Evolutionary conservation across 2,113 vertebrate species (phyloP).

Genomic region (Plectropomus leopardus): DNA sequence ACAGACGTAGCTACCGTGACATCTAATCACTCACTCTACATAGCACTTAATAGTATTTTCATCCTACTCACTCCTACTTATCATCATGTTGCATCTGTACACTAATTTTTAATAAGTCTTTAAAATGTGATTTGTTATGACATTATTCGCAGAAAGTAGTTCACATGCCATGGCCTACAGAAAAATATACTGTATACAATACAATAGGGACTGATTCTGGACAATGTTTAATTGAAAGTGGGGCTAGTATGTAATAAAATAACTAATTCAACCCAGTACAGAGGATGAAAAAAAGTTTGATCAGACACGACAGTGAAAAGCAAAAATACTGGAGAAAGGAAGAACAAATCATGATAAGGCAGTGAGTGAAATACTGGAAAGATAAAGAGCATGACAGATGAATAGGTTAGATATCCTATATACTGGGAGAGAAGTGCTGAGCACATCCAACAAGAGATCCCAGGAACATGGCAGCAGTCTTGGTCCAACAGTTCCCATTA

Average conservation of each 20-base stretch:
- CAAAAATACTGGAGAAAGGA: neutral
- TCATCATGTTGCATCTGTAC: neutral
- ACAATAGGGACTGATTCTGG: neutral
- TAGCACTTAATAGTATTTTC: no score
- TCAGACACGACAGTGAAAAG: constrained; percentile 19
- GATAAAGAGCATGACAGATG: constrained; percentile 52
- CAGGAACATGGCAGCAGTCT: constrained; percentile 54
- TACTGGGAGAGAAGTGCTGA: constrained; percentile 22
- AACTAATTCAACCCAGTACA: neutral
- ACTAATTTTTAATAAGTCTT: neutral
- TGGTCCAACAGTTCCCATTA: constrained; percentile 66
- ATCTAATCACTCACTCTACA: no score
- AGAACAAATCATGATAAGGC: neutral
- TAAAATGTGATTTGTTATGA: neutral
- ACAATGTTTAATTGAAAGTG: no score
- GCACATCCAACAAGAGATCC: constrained; percentile 43
- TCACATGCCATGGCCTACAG: neutral
- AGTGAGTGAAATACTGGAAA: neutral
- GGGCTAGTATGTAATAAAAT: neutral
- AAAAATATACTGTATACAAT: neutral
- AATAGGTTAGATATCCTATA: constrained; percentile 38
- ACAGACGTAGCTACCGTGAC: no score
- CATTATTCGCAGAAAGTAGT: neutral
- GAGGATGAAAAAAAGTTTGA: constrained; percentile 4
- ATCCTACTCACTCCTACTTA: no score